A percentile compares a stretch with the other conserved stretches of the same genome.
phyloP scores from a whole-genome alignment of 2,797 vertebrate genomes.

The Syngnathus acus region DNA sequence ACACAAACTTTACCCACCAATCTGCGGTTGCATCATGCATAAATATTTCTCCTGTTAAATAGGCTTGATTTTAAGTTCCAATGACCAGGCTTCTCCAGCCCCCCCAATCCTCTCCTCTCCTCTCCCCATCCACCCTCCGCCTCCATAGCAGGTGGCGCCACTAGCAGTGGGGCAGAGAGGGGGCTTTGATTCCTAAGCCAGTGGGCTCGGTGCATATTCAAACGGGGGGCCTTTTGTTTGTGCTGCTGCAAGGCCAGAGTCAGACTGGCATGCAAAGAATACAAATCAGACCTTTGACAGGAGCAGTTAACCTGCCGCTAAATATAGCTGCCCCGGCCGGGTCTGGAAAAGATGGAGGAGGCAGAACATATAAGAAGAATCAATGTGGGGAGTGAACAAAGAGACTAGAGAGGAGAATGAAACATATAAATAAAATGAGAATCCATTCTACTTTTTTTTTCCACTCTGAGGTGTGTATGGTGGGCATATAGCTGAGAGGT shows the following conservation, averaged over 20 bases:
- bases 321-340: conserved; percentile 65
- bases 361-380: conserved; percentile 11
- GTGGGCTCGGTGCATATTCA: conserved; percentile 68
- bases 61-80: conserved; percentile 46
- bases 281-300: conserved; percentile 76
- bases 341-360: conserved; percentile 54
- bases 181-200: conserved; percentile 66
- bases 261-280: conserved; percentile 68
- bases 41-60: conserved; percentile 14
- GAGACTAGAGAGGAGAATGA: not conserved
- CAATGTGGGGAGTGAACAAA: not conserved
- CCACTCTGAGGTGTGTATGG: conserved; percentile 2
- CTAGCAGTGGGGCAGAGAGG: conserved; percentile 58
- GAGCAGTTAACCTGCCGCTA: conserved; percentile 72
- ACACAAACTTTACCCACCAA: conserved; percentile 10
- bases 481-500: conserved; percentile 8
- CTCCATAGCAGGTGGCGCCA: conserved; percentile 67
- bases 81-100: not conserved
- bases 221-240: conserved; percentile 70
- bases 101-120: not conserved
- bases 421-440: not conserved
- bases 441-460: not conserved
- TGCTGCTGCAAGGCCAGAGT: conserved; percentile 62
- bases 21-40: conserved; percentile 14
- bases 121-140: conserved; percentile 23